These are phyloP conservation scores for Tuta absoluta DNA, from an alignment of 2,888 invertebrate genomes.

Conservation along the genomic window DNA sequence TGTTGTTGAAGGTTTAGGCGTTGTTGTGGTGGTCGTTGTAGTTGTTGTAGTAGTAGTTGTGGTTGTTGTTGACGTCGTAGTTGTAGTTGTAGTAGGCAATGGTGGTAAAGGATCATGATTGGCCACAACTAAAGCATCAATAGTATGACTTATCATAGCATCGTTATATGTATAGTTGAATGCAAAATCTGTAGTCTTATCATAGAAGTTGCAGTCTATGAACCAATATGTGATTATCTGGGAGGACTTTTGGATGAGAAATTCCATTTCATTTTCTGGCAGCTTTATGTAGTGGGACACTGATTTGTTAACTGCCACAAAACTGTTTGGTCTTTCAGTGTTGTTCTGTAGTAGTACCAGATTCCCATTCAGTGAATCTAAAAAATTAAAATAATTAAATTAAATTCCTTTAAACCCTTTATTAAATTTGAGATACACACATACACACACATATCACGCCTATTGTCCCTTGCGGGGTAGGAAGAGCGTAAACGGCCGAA, in stretches of 20 bases:
- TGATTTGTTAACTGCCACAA: slow-evolving; percentile 83
- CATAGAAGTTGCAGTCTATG: slow-evolving; percentile 87
- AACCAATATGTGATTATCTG: slow-evolving; percentile 88
- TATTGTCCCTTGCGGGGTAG: too few relatives aligned
- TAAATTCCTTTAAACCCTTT: neutral
- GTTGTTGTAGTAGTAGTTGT: slow-evolving; percentile 69
- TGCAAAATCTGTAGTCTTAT: slow-evolving; percentile 82
- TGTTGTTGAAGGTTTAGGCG: slow-evolving; percentile 44
- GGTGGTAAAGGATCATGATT: slow-evolving; percentile 83
- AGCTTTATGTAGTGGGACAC: slow-evolving; percentile 82
- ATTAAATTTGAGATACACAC: too few relatives aligned
- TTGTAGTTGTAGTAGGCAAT: slow-evolving; percentile 73
- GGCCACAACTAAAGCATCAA: slow-evolving; percentile 87
- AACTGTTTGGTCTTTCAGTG: slow-evolving; percentile 76
- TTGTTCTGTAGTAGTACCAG: slow-evolving; percentile 84
- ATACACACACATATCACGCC: too few relatives aligned
- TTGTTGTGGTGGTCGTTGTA: slow-evolving; percentile 53
- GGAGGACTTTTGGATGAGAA: slow-evolving; percentile 73
- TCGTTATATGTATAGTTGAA: slow-evolving; percentile 84
- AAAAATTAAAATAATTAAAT: slow-evolving; percentile 39
- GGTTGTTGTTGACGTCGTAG: slow-evolving; percentile 70
- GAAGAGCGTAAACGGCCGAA: too few relatives aligned
- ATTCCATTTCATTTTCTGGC: slow-evolving; percentile 82
- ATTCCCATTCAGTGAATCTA: slow-evolving; percentile 86
- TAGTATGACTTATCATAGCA: slow-evolving; percentile 80